A percentile compares a stretch with the other conserved stretches of the same genome.
phyloP scores from a whole-genome alignment of 2,113 vertebrate species.

The Poeciliopsis prolifica region DNA sequence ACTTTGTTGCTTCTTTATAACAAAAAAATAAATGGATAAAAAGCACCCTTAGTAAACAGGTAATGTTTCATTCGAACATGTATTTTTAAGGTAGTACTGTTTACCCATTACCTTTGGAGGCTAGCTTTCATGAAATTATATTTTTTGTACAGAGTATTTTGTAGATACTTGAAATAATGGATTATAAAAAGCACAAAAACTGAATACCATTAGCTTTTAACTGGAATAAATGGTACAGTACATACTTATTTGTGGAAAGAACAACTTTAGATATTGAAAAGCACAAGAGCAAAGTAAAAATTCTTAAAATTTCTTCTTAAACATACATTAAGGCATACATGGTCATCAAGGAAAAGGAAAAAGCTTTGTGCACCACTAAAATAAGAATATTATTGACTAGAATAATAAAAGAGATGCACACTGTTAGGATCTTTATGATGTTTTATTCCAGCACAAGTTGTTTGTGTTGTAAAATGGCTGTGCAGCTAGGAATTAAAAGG shows the following conservation, averaged over 20 bases:
- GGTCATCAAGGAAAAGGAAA: neutral
- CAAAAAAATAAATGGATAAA: too few relatives aligned
- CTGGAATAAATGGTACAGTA: neutral
- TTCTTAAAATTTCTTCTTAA: neutral
- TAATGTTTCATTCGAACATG: neutral
- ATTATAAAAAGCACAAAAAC: neutral
- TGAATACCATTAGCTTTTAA: neutral
- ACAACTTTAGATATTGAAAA: neutral
- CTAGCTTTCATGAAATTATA: neutral
- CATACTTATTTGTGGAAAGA: neutral
- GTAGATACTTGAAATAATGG: neutral
- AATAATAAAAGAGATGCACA: conserved; percentile 21
- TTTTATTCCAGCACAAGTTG: conserved; percentile 85
- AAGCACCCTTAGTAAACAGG: too few relatives aligned
- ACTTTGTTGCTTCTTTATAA: too few relatives aligned
- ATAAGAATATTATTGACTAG: neutral
- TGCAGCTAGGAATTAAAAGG: conserved; percentile 79
- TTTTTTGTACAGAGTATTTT: neutral
- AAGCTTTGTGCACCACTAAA: neutral
- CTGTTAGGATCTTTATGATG: conserved; percentile 64
- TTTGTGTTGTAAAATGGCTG: conserved; percentile 82
- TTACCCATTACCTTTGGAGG: neutral
- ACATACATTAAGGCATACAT: too few relatives aligned
- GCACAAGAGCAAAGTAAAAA: neutral
- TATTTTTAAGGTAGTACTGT: neutral